Conservation (phyloP, 2,888 invertebrate species). For the Entomobrya multifasciata region DNA sequence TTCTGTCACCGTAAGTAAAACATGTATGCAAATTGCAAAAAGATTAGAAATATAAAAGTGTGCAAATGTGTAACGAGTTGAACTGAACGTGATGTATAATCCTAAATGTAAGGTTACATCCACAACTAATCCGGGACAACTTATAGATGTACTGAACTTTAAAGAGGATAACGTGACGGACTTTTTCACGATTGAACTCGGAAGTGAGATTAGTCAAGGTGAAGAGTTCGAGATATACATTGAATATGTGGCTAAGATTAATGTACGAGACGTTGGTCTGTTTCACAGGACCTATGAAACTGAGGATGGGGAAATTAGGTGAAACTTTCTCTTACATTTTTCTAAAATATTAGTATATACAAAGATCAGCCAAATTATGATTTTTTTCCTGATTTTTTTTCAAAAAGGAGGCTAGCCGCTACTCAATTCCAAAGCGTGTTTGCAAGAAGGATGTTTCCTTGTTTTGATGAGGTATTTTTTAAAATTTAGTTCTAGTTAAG, state of each 20-base stretch:
- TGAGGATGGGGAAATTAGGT: conserved; percentile 59
- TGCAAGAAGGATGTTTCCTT: conserved; percentile 63
- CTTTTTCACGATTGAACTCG: conserved; percentile 57
- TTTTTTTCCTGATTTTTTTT: too few relatives aligned
- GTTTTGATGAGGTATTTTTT: conserved; percentile 63
- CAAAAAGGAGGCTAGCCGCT: too few relatives aligned
- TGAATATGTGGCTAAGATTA: conserved; percentile 33
- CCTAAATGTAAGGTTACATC: conserved; percentile 15
- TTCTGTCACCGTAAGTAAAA: conserved; percentile 50
- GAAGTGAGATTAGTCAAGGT: conserved; percentile 15
- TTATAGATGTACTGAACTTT: conserved; percentile 3
- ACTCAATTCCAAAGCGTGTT: conserved; percentile 68
- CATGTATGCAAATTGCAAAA: too few relatives aligned
- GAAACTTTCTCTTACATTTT: not conserved
- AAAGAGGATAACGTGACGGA: conserved; percentile 26
- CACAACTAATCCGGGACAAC: conserved; percentile 8
- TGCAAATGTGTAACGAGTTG: not conserved
- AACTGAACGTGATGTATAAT: not conserved
- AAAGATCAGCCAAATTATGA: too few relatives aligned
- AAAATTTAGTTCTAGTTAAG: not conserved
- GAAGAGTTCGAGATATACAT: conserved; percentile 50
- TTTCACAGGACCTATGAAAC: conserved; percentile 52
- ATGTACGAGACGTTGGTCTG: conserved; percentile 1
- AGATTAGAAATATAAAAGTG: too few relatives aligned
- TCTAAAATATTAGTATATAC: too few relatives aligned